Evolutionary conservation across 2,888 invertebrate genomes (phyloP).

Genomic region (Yponomeuta plumbellus): DNA sequence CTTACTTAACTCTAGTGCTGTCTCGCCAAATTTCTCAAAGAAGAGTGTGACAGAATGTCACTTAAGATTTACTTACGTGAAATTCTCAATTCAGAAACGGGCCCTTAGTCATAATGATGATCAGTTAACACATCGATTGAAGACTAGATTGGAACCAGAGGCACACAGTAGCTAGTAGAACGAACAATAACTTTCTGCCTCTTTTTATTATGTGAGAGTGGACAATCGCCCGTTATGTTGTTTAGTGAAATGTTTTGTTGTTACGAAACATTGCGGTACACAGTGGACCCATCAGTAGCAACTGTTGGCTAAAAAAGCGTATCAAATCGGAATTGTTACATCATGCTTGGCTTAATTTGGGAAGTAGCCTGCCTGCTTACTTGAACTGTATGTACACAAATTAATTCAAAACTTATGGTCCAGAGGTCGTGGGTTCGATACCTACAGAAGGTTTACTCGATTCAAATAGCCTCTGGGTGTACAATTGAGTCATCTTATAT

Average conservation of each 20-base stretch:
- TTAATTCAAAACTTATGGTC: too few relatives aligned
- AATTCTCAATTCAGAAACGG: too few relatives aligned
- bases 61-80: too few relatives aligned
- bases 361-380: background rate
- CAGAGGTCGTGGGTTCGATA: too few relatives aligned
- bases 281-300: background rate
- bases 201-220: background rate
- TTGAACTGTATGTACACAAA: background rate
- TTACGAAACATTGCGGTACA: background rate
- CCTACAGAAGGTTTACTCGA: too few relatives aligned
- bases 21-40: too few relatives aligned
- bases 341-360: background rate
- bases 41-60: too few relatives aligned
- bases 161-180: background rate
- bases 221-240: background rate
- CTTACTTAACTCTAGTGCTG: too few relatives aligned
- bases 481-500: too few relatives aligned
- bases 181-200: background rate
- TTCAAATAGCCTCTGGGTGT: too few relatives aligned
- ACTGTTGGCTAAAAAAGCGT: background rate
- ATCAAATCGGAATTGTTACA: background rate
- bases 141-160: background rate
- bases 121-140: too few relatives aligned
- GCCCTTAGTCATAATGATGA: too few relatives aligned
- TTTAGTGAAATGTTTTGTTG: conserved; percentile 1